phyloP scores from a whole-genome alignment of 2,888 invertebrate species.

The Phyllotreta cruciferae region DNA sequence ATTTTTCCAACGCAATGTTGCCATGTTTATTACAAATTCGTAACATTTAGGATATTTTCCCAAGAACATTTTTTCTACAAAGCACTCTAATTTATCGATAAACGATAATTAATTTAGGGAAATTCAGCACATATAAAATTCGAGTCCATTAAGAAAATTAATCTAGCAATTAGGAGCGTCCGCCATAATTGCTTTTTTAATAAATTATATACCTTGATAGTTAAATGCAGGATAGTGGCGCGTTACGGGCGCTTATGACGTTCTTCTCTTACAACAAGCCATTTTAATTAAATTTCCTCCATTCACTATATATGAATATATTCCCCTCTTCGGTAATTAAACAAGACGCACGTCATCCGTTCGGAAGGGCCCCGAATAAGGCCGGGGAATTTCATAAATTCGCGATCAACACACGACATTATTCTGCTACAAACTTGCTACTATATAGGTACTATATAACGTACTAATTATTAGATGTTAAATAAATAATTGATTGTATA shows the following conservation, averaged over 20 bases:
- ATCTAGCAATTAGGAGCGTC: slow-evolving; percentile 46
- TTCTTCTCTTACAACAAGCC: slow-evolving; percentile 52
- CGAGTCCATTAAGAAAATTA: slow-evolving; percentile 48
- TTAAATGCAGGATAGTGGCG: slow-evolving; percentile 44
- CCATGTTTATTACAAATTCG: too few species aligned
- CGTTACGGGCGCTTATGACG: slow-evolving; percentile 45
- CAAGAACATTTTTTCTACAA: too few species aligned
- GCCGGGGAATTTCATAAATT: slow-evolving; percentile 52
- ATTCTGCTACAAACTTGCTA: slow-evolving; percentile 35
- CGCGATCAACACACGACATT: slow-evolving; percentile 39
- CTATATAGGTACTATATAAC: too few species aligned
- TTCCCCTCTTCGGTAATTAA: slow-evolving; percentile 54
- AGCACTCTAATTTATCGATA: too few species aligned
- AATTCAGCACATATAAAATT: too few species aligned
- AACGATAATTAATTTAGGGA: too few species aligned
- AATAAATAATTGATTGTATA: too few species aligned
- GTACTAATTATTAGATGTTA: too few species aligned
- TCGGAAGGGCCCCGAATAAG: slow-evolving; percentile 49
- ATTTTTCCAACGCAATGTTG: too few species aligned
- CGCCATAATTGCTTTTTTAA: slow-evolving; percentile 50
- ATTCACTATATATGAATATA: slow-evolving; percentile 52
- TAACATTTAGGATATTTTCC: too few species aligned
- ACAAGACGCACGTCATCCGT: slow-evolving; percentile 53
- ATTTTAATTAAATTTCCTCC: slow-evolving; percentile 56
- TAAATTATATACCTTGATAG: slow-evolving; percentile 49